Evolutionary conservation across 2,113 vertebrate genomes (phyloP), one percentile per base, ranked within the genome.

Genomic region (Eubucco bourcierii): DNA sequence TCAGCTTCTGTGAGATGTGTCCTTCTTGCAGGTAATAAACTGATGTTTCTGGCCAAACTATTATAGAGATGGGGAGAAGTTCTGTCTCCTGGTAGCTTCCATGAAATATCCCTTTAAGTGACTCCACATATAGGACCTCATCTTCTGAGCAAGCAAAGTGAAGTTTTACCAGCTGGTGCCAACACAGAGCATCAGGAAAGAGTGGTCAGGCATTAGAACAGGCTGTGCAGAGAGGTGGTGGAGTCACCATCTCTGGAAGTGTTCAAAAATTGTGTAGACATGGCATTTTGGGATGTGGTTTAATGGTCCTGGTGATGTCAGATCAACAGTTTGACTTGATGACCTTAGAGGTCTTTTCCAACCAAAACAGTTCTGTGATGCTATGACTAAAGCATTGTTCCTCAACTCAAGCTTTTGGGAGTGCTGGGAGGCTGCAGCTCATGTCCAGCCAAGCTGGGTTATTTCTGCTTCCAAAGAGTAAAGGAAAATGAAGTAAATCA

Each of bases 101-200:
- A 6, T 44, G 68, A 25, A 27, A 10, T 13, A 33, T 58, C 15
- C 68, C 20, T 70, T 41, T 31, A 56, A 41, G n/a, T 2, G 7
- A 29, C 4, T 31, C 56, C 4, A 0, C 34, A 9, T 0, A 2
- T 23, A 24, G 37, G 4, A 19, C 33, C 37, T 56, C 7, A 6
- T 20, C 63, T 58, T 58, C 25, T 4, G 44, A 66, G 44, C 66
- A 65, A 52, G 34, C 5, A 0, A 47, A 27, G 17, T 14, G 50
- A 63, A 28, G 56, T 34, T 75, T 34, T 27, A 15, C 19, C 31
- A 41, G 73, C 37, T 23, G 25, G 9, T 19, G 19, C 63, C 16
- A 39, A 18, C 0, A 1, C 23, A 18, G 56, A 56, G 18, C 31
- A 10, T 33, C 64, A 21, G 31, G n/a, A 21, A 25, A 20, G 65